A percentile compares a stretch with the other conserved stretches of the same genome.
These are phyloP conservation scores for Seira ritae DNA, from an alignment of 2,888 invertebrate species.

Conservation along the genomic window DNA sequence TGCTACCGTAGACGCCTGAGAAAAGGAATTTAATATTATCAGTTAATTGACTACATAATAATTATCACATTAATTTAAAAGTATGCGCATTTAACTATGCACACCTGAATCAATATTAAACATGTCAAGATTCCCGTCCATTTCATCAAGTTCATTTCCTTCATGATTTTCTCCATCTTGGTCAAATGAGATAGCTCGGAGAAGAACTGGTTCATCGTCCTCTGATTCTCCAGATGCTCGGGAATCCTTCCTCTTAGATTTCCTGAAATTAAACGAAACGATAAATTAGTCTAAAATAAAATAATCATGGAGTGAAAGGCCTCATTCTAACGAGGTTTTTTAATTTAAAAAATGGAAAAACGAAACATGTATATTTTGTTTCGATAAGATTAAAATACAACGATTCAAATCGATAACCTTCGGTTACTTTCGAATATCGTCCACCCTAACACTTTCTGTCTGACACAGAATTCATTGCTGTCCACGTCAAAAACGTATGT, in stretches of 20 bases:
- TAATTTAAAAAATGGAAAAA: no score
- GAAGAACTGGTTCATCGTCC: conserved; percentile 77
- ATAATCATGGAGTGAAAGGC: background rate
- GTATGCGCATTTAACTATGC: background rate
- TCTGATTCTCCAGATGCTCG: conserved; percentile 71
- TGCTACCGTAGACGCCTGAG: conserved; percentile 74
- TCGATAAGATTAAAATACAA: no score
- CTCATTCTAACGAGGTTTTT: no score
- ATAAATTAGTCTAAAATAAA: background rate
- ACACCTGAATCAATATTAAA: conserved; percentile 74
- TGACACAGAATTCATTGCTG: background rate
- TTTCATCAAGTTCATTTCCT: conserved; percentile 75
- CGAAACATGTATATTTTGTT: no score
- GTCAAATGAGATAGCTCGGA: conserved; percentile 82
- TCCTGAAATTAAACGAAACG: conserved; percentile 53
- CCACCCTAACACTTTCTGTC: background rate
- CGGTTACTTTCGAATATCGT: no score
- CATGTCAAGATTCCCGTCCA: conserved; percentile 71
- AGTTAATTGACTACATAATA: conserved; percentile 6
- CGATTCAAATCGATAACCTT: no score
- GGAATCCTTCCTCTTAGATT: conserved; percentile 71
- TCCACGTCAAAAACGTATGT: background rate
- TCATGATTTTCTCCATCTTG: conserved; percentile 74
- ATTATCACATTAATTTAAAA: background rate
- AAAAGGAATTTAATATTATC: no score